phyloP scores from a whole-genome alignment of 2,113 vertebrate species.

The Bos javanicus region DNA sequence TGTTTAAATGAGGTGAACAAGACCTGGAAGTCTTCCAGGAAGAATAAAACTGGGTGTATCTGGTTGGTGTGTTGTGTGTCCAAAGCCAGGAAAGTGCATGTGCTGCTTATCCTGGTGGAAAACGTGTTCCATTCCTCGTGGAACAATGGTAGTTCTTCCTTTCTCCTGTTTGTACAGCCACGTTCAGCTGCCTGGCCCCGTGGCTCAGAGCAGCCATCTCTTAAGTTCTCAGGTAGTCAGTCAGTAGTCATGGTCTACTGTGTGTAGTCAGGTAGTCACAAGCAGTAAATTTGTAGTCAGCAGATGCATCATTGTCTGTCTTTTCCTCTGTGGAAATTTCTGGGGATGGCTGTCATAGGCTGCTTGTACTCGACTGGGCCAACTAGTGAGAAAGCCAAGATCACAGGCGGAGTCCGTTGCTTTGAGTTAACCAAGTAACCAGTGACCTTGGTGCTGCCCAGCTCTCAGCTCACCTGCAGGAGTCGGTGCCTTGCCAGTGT shows the following conservation, averaged over 20 bases:
- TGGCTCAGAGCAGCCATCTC: background rate
- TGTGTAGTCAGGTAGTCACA: background rate
- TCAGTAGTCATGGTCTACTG: background rate
- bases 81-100: background rate
- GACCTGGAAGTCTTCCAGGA: background rate
- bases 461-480: background rate
- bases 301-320: background rate
- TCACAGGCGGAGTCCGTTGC: background rate
- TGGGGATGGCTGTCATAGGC: background rate
- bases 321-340: background rate
- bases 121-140: background rate
- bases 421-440: background rate
- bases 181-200: background rate
- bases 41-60: background rate
- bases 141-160: accelerated
- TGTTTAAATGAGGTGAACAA: background rate
- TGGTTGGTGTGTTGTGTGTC: background rate
- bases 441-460: accelerated
- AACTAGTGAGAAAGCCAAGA: background rate
- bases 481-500: accelerated
- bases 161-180: accelerated
- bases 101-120: background rate
- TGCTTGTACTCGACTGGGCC: background rate
- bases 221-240: background rate
- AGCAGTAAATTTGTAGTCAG: background rate